phyloP scores from a whole-genome alignment of 1,140 invertebrate species.

The Maniola jurtina region DNA sequence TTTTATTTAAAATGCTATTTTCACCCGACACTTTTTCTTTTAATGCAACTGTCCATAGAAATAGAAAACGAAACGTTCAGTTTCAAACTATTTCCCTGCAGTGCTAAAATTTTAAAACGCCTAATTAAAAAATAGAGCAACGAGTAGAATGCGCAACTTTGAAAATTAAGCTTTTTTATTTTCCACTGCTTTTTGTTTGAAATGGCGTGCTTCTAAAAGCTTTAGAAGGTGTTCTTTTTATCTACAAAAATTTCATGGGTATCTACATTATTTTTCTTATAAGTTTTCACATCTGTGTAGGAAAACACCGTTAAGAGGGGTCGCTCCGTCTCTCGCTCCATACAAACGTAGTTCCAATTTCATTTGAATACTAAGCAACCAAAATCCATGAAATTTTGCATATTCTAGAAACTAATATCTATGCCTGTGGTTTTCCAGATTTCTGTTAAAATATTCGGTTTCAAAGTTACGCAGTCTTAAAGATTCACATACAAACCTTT shows the following conservation, averaged over 20 bases:
- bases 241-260: background rate
- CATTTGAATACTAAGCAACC: no score
- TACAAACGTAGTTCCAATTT: no score
- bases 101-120: constrained; percentile 8
- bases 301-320: no score
- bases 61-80: background rate
- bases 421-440: no score
- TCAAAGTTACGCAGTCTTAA: no score
- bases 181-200: background rate
- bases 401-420: no score
- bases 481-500: no score
- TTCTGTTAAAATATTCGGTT: no score
- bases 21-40: background rate
- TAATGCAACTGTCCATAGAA: background rate
- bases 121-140: constrained; percentile 15
- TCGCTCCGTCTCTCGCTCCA: no score
- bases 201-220: constrained; percentile 2
- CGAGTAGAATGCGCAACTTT: constrained; percentile 4
- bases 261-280: background rate
- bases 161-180: constrained; percentile 8
- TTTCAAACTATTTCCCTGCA: constrained; percentile 1
- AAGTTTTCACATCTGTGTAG: no score
- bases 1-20: background rate
- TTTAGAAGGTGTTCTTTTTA: constrained; percentile 1
- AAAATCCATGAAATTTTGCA: no score